Evolutionary conservation across 2,113 vertebrate genomes (phyloP).

Genomic region (Siniperca chuatsi): DNA sequence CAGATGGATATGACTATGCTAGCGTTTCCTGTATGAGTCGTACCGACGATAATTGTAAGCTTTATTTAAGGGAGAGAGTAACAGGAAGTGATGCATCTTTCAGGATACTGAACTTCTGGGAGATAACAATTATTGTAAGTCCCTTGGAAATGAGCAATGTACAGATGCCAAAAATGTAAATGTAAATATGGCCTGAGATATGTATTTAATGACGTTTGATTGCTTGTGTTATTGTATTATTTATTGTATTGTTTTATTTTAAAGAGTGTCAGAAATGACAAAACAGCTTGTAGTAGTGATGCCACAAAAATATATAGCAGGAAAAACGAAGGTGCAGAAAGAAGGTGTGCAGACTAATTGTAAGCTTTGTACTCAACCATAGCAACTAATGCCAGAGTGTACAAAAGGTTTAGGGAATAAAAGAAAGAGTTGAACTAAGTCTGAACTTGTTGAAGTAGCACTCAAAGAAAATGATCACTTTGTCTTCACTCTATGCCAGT

Average conservation of each 20-base stretch:
- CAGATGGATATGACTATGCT: constrained; percentile 37
- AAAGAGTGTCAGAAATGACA: background rate
- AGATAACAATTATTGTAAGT: constrained; percentile 41
- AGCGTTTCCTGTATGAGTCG: constrained; percentile 51
- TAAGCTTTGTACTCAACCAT: constrained; percentile 10
- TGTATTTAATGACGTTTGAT: background rate
- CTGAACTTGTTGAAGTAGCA: constrained; percentile 52
- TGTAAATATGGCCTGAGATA: background rate
- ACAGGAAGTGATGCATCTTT: constrained; percentile 39
- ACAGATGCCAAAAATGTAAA: constrained; percentile 10
- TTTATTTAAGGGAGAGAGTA: constrained; percentile 24
- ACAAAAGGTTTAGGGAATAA: constrained; percentile 25
- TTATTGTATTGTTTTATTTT: background rate
- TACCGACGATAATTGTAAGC: background rate
- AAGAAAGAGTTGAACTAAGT: constrained; percentile 41
- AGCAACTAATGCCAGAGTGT: constrained; percentile 10
- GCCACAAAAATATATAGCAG: background rate
- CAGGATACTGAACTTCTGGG: constrained; percentile 38
- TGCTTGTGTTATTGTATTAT: background rate
- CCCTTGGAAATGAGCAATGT: background rate
- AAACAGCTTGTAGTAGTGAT: background rate
- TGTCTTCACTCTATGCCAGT: constrained; percentile 29
- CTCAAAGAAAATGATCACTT: constrained; percentile 22
- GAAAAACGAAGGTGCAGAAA: no score
- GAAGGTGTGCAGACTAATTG: constrained; percentile 16